Evolutionary conservation across 2,797 vertebrate species (phyloP).

Genomic region (Platyrinchus mystaceus): DNA sequence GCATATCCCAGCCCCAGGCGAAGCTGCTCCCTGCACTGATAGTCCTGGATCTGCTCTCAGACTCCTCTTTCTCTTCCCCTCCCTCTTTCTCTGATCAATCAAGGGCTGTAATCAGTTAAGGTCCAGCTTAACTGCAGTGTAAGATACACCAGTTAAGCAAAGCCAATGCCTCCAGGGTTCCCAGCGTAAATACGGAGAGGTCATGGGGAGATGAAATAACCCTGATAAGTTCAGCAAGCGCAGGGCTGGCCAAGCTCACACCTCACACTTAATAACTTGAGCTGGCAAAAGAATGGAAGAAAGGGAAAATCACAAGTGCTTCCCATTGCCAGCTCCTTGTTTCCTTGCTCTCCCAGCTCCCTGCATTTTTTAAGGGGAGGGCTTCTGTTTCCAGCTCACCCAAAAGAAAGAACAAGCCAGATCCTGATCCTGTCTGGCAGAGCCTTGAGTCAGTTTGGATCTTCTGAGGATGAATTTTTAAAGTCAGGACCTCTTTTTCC

Average conservation of each 20-base stretch:
- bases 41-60: conserved; percentile 73
- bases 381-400: not conserved
- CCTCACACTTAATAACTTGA: not conserved
- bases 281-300: not conserved
- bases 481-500: not conserved
- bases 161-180: conserved; percentile 42
- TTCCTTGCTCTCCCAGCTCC: not conserved
- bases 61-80: not conserved
- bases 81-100: conserved; percentile 66
- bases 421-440: fast-evolving
- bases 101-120: conserved; percentile 84
- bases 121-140: conserved; percentile 85
- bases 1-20: conserved; percentile 79
- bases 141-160: conserved; percentile 81
- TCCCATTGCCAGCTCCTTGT: not conserved
- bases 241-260: not conserved
- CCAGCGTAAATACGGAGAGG: not conserved
- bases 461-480: not conserved
- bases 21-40: conserved; percentile 79
- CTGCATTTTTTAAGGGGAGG: not conserved
- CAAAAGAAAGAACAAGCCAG: not conserved
- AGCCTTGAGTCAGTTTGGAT: fast-evolving
- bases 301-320: not conserved
- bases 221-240: not conserved
- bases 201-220: conserved; percentile 30